Conservation (phyloP, 35 echinoderm and acorn worm genomes). For the Anneissia japonica region DNA sequence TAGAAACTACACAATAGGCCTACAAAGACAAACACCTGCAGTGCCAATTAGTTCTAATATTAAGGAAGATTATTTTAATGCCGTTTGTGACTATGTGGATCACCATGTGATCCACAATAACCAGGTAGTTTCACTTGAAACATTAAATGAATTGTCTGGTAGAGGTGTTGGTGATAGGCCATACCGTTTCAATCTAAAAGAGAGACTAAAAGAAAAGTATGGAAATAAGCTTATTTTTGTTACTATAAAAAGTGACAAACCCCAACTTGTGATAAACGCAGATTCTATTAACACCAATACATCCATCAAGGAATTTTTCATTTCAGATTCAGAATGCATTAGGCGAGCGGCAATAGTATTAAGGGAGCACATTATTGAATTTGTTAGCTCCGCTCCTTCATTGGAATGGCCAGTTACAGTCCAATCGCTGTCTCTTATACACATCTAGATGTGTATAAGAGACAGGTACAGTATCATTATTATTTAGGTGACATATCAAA, state of each 20-base stretch:
- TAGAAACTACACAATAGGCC: background rate
- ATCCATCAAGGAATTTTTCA: background rate
- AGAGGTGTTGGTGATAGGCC: background rate
- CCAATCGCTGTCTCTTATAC: no score
- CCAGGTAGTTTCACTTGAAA: background rate
- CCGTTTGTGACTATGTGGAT: background rate
- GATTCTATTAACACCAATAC: background rate
- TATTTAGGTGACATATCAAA: no score
- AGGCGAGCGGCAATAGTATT: background rate
- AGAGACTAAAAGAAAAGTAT: background rate
- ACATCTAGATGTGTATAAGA: no score
- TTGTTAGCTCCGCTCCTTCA: background rate
- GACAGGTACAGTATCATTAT: no score
- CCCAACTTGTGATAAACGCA: background rate
- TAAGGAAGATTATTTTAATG: background rate
- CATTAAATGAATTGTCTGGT: background rate
- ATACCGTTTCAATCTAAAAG: background rate
- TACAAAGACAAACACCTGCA: background rate
- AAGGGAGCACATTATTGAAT: background rate
- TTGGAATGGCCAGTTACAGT: background rate
- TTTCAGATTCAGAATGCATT: background rate
- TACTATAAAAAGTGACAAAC: background rate
- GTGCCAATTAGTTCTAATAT: no score
- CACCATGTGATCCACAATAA: background rate
- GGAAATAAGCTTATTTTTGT: background rate